phyloP scores from a whole-genome alignment of 2,113 vertebrate species.

The Pogona vitticeps region DNA sequence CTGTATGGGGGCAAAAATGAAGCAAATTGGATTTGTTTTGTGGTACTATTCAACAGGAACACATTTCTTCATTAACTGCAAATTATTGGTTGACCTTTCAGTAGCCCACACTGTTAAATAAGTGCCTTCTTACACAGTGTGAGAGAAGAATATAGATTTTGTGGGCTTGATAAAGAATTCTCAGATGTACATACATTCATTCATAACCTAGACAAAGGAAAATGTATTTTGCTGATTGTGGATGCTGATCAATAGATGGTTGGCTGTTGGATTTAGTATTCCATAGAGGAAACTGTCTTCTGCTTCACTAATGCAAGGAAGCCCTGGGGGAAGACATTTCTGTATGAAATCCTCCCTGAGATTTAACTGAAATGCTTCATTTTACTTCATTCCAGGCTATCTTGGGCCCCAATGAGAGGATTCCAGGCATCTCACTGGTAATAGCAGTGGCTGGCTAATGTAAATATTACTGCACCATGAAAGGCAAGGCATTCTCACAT shows the following conservation, averaged over 20 bases:
- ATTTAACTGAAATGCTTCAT: too few species aligned
- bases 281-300: neutral
- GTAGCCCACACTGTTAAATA: neutral
- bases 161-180: neutral
- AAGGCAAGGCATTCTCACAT: too few species aligned
- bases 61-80: constrained; percentile 12
- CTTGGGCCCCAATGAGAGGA: too few species aligned
- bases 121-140: neutral
- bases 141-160: neutral
- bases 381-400: neutral
- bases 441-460: too few species aligned
- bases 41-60: neutral
- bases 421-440: too few species aligned
- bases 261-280: neutral
- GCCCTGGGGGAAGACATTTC: too few species aligned
- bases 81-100: neutral
- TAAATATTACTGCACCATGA: too few species aligned
- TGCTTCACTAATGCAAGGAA: too few species aligned
- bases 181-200: neutral
- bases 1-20: neutral
- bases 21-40: constrained; percentile 18
- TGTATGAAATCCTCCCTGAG: too few species aligned
- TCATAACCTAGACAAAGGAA: neutral
- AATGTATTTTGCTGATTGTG: neutral
- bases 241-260: neutral